phyloP scores from a whole-genome alignment of 2,797 vertebrate genomes.

The Muscicapa striata region DNA sequence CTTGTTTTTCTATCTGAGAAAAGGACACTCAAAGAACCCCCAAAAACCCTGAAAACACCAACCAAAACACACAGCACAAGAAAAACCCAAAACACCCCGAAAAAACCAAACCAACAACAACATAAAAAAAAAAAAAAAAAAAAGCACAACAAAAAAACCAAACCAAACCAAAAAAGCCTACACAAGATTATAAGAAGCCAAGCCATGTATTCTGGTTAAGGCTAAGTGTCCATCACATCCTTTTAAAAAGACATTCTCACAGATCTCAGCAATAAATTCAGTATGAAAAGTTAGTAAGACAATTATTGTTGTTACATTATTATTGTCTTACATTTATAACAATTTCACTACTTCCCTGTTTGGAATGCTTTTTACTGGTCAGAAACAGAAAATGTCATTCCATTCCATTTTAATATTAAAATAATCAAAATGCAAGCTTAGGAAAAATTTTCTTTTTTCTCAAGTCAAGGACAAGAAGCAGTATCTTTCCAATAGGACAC shows the following conservation, averaged over 20 bases:
- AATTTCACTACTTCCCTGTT: neutral
- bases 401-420: neutral
- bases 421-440: neutral
- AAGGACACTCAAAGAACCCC: neutral
- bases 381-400: neutral
- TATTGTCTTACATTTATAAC: neutral
- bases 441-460: neutral
- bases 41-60: neutral
- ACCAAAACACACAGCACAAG: too few species aligned
- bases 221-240: neutral
- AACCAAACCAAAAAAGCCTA: neutral
- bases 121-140: too few species aligned
- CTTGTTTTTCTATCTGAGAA: neutral
- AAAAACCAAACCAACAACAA: neutral
- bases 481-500: neutral
- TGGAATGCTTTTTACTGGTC: neutral
- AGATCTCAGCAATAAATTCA: neutral
- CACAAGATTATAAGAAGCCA: neutral
- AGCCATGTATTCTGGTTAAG: neutral
- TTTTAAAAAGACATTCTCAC: neutral
- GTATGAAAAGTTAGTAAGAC: neutral
- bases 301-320: neutral
- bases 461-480: neutral
- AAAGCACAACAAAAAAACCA: neutral
- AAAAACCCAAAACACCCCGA: neutral